Base-by-base conservation (phyloP, 1,140 invertebrate genomes). In the Brachionus paranguensis region DNA sequence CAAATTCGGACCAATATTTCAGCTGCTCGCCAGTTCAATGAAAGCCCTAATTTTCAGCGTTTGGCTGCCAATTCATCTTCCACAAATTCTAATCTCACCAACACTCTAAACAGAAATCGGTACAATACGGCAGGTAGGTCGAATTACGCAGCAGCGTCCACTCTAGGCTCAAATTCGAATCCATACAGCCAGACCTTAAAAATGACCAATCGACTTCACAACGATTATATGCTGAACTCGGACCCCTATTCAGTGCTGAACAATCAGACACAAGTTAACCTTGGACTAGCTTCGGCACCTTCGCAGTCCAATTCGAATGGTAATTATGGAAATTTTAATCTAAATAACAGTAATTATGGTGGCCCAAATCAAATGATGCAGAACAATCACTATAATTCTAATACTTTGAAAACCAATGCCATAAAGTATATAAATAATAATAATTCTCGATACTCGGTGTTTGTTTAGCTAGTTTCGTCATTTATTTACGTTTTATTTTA, bases 41-140 rank as follows among this genome's bases (percentile, higher is more conserved):
- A 81, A 64, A 81, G 78, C 53, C 78, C 78, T 45, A 81, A 43
- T 47, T 81, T 81, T 64, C 78, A 81, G 29, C 78, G 78, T 45
- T 12, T 81, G 24, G 72, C 72, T 29, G 72, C 33, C 12, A 50
- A 47, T 76, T 76, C 72, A 3, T 76, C 72, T 27, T 76, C 72
- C 12, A 76, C 45, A 27, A 76, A 76, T n/a, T 53, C 72, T 27
- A 76, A 76, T 14, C 24, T 50, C 8, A 76, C 72, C 7, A 50
- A 47, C 27, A 50, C 72, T n/a, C 20, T 76, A 20, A 76, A 50
- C 72, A 24, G 72, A 50, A 76, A 76, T 76, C 17, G 72, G 4
- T 76, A 76, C 43, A 76, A 76, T 27, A 76, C 72, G 12, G 14
- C 72, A 7, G 53, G 43, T n/a, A 29, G 72, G n/a, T 47, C 72